Percentiles rank a stretch among this genome's conserved stretches.
phyloP scores from a whole-genome alignment of 2,888 invertebrate genomes.

The Lacanobia wlatinum region DNA sequence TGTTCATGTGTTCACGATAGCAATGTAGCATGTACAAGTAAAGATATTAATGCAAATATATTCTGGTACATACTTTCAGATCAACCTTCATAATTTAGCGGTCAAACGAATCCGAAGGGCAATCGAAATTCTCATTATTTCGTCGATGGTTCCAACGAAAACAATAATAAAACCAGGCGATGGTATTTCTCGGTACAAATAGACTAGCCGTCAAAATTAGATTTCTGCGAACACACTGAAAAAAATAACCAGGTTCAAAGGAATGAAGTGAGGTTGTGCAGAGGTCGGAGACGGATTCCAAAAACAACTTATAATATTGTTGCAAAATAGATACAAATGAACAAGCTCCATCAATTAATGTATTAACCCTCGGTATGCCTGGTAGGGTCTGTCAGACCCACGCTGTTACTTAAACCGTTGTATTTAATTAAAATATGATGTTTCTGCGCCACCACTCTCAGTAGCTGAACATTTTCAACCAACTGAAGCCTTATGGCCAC shows the following conservation, averaged over 20 bases:
- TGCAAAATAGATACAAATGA: not conserved
- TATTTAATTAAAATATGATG: too few relatives aligned
- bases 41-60: slow-evolving; percentile 15
- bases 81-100: slow-evolving; percentile 20
- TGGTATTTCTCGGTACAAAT: slow-evolving; percentile 1
- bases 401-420: too few relatives aligned
- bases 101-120: slow-evolving; percentile 1
- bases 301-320: not conserved
- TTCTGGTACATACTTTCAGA: slow-evolving; percentile 2
- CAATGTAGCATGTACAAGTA: not conserved
- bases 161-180: slow-evolving; percentile 34
- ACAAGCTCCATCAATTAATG: not conserved
- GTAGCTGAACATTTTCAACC: too few relatives aligned
- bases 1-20: not conserved
- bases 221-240: slow-evolving; percentile 11
- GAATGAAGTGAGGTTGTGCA: not conserved
- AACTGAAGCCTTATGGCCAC: too few relatives aligned
- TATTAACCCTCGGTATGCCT: too few relatives aligned
- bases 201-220: not conserved
- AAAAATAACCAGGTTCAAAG: not conserved
- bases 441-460: too few relatives aligned
- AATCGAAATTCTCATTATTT: slow-evolving; percentile 12
- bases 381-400: too few relatives aligned
- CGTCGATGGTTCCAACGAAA: slow-evolving; percentile 24
- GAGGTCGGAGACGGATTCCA: not conserved